Percentiles rank a stretch among this genome's conserved stretches.
Conservation (phyloP, 2,888 invertebrate genomes). For the Drosophila anomelani region DNA sequence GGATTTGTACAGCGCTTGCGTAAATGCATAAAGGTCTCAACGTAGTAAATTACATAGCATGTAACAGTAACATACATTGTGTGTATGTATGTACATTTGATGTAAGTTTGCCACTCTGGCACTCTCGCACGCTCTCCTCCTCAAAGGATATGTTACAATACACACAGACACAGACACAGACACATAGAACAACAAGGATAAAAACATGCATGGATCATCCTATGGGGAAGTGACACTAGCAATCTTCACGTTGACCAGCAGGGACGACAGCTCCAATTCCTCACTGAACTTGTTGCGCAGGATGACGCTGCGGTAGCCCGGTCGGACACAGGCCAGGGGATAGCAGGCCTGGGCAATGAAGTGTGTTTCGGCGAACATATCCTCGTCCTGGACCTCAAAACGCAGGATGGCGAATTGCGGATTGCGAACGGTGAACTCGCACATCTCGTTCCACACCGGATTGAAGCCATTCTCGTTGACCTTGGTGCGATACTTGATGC, state of each 20-base stretch:
- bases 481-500: constrained; percentile 93
- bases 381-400: constrained; percentile 97
- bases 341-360: constrained; percentile 98
- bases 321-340: constrained; percentile 91
- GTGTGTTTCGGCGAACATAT: constrained; percentile 98
- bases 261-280: constrained; percentile 95
- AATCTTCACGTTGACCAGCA: constrained; percentile 92
- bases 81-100: not conserved
- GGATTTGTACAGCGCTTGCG: not conserved
- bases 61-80: not conserved
- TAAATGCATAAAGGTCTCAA: constrained; percentile 5
- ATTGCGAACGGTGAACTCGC: constrained; percentile 92
- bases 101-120: not conserved
- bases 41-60: not conserved
- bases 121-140: not conserved
- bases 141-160: not conserved
- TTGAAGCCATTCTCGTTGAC: constrained; percentile 97
- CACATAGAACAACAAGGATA: not conserved
- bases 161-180: not conserved
- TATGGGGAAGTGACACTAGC: constrained; percentile 8
- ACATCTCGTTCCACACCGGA: constrained; percentile 95
- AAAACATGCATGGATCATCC: not conserved
- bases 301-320: constrained; percentile 96
- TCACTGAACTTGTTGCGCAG: constrained; percentile 96
- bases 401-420: constrained; percentile 93